Evolutionary conservation across 1,140 invertebrate species (phyloP).

Genomic region (Hylyphantes graminicola): DNA sequence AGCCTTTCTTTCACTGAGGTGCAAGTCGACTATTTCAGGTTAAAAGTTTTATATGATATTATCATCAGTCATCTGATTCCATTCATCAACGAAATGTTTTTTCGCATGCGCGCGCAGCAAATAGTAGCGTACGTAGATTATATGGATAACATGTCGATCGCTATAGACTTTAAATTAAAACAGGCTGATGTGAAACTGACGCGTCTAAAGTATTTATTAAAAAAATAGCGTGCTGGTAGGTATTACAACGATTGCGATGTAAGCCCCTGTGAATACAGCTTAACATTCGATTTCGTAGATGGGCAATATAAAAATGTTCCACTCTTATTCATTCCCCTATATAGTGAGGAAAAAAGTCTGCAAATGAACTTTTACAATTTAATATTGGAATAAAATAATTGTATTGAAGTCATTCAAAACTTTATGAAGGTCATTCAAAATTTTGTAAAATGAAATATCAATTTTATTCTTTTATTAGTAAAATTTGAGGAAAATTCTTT

Average conservation of each 20-base stretch:
- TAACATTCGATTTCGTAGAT: slow-evolving; percentile 19
- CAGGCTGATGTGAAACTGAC: slow-evolving; percentile 6
- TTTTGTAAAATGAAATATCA: too few relatives aligned
- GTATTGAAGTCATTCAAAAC: too few relatives aligned
- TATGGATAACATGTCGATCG: slow-evolving; percentile 16
- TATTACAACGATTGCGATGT: slow-evolving; percentile 20
- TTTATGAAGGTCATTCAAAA: too few relatives aligned
- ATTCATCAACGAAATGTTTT: slow-evolving; percentile 27
- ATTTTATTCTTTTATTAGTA: too few relatives aligned
- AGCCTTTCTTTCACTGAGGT: slow-evolving; percentile 14
- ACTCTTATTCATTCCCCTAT: too few relatives aligned
- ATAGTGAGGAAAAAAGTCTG: too few relatives aligned
- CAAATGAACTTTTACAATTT: too few relatives aligned
- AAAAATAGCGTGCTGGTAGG: slow-evolving; percentile 5
- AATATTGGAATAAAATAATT: too few relatives aligned
- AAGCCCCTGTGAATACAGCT: slow-evolving; percentile 9
- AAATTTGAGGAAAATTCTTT: too few relatives aligned
- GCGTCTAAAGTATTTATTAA: slow-evolving; percentile 15
- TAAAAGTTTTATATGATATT: slow-evolving; percentile 20
- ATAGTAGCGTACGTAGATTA: slow-evolving; percentile 20
- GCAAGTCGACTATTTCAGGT: slow-evolving; percentile 24
- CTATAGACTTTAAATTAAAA: slow-evolving; percentile 6
- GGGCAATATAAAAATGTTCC: not conserved
- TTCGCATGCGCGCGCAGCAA: slow-evolving; percentile 29
- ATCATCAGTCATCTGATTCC: slow-evolving; percentile 28